Evolutionary conservation across 1,140 invertebrate species (phyloP), one percentile per base, ranked within the genome.

Genomic region (Leptopilina boulardi): DNA sequence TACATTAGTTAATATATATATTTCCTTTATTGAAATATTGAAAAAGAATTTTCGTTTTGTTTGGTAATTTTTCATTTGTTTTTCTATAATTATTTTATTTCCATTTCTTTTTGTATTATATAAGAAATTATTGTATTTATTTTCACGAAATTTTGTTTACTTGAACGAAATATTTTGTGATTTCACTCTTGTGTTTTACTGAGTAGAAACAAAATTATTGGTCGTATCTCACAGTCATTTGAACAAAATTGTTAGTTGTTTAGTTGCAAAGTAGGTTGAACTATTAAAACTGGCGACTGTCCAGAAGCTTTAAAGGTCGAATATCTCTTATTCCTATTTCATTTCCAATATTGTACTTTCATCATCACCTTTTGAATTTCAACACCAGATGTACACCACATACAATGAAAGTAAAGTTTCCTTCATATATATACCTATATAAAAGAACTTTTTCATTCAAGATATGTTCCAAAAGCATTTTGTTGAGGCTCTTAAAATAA

Each of bases 281-380:
- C 23, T 11, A 13, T 66, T 66, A 34, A 30, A 66, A 30, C 26
- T 66, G 56, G 56, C 56, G 23, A 30, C 23, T 15, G 56, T 30
- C 23, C 56, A 66, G 26, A 66, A 66, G 11, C 56, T 66, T 66
- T 26, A 66, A n/a, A 66, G 56, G 56, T 66, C 23, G 15, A 26
- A 66, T 59, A 10, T 26, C 56, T 66, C 21, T 56, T 10, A 41
- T 41, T 38, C 9, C 56, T 59, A 11, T 59, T 59, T 23, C 23
- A 30, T 66, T 66, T 66, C 23, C 23, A 30, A n/a, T 38, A 38
- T 34, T 66, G 56, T 66, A 30, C 13, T 23, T 66, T 66, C 5
- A 23, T 30, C 23, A 66, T 10, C n/a, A n/a, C 13, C 34, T 9
- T 30, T 66, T 30, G 23, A 30, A 15, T 30, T 66, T 23, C 21